Conservation (phyloP, 2,113 vertebrate genomes). For the Ginglymostoma cirratum region DNA sequence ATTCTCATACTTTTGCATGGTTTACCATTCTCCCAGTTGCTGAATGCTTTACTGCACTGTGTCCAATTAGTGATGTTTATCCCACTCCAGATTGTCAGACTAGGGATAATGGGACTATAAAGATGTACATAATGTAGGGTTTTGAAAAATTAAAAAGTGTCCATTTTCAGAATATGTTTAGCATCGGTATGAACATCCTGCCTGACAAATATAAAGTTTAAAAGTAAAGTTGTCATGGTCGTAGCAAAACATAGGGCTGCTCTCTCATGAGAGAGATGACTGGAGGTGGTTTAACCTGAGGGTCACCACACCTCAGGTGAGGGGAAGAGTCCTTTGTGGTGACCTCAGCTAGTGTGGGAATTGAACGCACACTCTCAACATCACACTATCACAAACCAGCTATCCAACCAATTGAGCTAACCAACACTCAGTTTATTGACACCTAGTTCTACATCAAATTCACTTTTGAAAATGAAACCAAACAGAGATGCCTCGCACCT, state of each 20-base stretch:
- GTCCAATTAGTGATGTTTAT: not conserved
- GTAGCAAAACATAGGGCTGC: too few species aligned
- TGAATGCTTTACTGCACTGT: not conserved
- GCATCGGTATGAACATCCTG: not conserved
- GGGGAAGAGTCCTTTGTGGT: too few species aligned
- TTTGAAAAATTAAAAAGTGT: not conserved
- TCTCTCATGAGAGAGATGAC: too few species aligned
- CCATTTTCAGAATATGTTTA: not conserved
- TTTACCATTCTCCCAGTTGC: not conserved
- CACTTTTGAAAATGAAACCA: not conserved
- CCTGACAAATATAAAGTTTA: not conserved
- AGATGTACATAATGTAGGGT: not conserved
- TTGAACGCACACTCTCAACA: too few species aligned
- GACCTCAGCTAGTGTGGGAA: too few species aligned
- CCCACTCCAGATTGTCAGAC: not conserved
- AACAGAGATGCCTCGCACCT: not conserved
- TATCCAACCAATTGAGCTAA: too few species aligned
- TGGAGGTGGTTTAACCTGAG: too few species aligned
- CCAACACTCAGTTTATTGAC: not conserved
- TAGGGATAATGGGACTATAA: not conserved
- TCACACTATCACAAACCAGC: too few species aligned
- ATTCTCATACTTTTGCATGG: not conserved
- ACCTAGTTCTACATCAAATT: not conserved
- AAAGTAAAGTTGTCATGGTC: too few species aligned
- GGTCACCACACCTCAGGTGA: too few species aligned